Percentiles rank a stretch among this genome's conserved stretches.
Evolutionary conservation across 1,140 invertebrate genomes (phyloP).

Genomic region (Caerostris extrusa): DNA sequence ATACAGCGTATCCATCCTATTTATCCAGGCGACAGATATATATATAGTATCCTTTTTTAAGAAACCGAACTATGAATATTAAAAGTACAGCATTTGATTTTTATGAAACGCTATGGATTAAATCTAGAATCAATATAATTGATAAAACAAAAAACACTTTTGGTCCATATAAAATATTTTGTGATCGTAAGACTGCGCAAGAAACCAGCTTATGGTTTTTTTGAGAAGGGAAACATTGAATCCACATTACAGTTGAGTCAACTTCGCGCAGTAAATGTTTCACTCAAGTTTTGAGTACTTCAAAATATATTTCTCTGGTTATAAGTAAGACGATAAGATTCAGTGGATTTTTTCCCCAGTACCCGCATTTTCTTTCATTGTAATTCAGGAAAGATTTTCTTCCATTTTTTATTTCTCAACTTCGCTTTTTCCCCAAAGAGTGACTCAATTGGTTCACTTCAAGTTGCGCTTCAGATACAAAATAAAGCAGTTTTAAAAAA

Average conservation of each 20-base stretch:
- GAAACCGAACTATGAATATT: too few species aligned
- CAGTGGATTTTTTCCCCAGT: background rate
- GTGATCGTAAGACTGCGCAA: too few species aligned
- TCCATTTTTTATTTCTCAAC: background rate
- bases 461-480: background rate
- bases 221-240: background rate
- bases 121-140: too few species aligned
- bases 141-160: too few species aligned
- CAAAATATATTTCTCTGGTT: background rate
- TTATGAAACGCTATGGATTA: too few species aligned
- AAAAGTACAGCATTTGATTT: too few species aligned
- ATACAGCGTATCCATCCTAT: too few species aligned
- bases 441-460: background rate
- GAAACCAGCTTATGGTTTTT: too few species aligned
- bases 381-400: background rate
- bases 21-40: too few species aligned
- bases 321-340: background rate
- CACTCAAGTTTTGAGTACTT: background rate
- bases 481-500: too few species aligned
- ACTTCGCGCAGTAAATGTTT: background rate
- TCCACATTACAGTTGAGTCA: background rate
- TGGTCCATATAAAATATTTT: too few species aligned
- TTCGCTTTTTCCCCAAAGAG: background rate
- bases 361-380: slow-evolving; percentile 17
- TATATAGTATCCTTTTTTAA: too few species aligned